Evolutionary conservation across 1,140 invertebrate genomes (phyloP).

Genomic region (Pomacea maculata): DNA sequence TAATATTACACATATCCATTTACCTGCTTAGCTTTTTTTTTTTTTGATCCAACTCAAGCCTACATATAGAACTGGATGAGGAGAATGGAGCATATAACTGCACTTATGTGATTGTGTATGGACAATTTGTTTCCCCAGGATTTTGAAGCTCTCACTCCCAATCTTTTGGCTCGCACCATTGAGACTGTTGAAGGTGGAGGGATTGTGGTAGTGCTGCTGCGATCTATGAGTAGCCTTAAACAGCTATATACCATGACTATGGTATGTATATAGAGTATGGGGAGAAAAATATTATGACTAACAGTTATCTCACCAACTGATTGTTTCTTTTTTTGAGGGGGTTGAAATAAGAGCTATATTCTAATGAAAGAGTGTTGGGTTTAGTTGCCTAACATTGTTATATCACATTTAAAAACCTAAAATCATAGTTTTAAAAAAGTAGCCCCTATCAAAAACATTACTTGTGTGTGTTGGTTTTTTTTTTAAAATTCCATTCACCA

Average conservation of each 20-base stretch:
- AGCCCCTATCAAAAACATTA: too few species aligned
- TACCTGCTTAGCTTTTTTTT: too few species aligned
- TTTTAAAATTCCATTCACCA: neutral
- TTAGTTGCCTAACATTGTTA: neutral
- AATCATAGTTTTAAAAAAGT: too few species aligned
- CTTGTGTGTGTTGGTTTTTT: neutral
- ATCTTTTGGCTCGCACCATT: slow-evolving; percentile 94
- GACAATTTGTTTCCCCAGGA: slow-evolving; percentile 75
- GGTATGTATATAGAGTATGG: slow-evolving; percentile 65
- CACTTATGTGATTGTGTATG: too few species aligned
- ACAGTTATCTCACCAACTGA: too few species aligned
- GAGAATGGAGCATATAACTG: too few species aligned
- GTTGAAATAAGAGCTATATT: neutral
- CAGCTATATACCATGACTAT: slow-evolving; percentile 97
- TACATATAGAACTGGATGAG: too few species aligned
- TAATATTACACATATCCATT: too few species aligned
- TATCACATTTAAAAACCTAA: too few species aligned
- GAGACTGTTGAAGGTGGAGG: slow-evolving; percentile 99
- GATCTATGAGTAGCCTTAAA: slow-evolving; percentile 86
- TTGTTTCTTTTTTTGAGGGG: neutral
- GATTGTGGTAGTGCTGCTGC: slow-evolving; percentile 85
- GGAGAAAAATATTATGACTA: neutral
- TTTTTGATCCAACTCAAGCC: too few species aligned
- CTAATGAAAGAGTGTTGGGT: neutral
- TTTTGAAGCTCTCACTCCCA: slow-evolving; percentile 99